Percentiles rank a stretch among this genome's conserved stretches.
These are phyloP conservation scores for Nemotelus nigrinus DNA, from an alignment of 2,888 invertebrate species.

Conservation along the genomic window DNA sequence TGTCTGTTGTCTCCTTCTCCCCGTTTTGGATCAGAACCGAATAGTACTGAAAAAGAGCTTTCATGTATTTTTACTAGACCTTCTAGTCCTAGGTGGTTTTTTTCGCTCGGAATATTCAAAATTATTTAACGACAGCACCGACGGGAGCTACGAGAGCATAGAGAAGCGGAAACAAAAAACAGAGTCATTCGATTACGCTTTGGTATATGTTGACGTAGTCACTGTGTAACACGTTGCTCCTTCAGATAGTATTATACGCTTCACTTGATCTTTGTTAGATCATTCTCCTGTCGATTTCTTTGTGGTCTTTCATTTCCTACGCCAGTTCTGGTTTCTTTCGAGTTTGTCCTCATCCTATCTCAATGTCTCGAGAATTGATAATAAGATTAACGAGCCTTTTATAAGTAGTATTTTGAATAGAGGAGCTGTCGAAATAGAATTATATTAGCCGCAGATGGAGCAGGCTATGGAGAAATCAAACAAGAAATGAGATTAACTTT, in stretches of 20 bases:
- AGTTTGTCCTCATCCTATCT: neutral
- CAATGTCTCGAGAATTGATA: neutral
- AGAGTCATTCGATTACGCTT: neutral
- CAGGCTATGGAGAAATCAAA: no score
- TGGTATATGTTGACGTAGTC: slow-evolving; percentile 20
- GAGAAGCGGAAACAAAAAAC: neutral
- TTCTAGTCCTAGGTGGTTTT: neutral
- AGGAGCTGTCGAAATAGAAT: no score
- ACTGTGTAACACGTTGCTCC: neutral
- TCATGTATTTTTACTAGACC: slow-evolving; percentile 38
- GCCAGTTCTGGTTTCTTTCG: neutral
- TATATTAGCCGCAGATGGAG: no score
- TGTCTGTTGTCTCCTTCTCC: slow-evolving; percentile 1
- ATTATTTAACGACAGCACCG: no score
- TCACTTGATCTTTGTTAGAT: slow-evolving; percentile 39
- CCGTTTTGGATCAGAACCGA: neutral
- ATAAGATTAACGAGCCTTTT: slow-evolving; percentile 33
- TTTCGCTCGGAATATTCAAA: no score
- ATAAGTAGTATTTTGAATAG: neutral
- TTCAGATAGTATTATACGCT: slow-evolving; percentile 34
- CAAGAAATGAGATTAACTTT: no score
- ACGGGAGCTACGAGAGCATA: neutral
- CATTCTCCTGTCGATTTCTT: neutral
- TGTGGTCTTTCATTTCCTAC: neutral
- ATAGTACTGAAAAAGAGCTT: slow-evolving; percentile 19